phyloP scores from a whole-genome alignment of 2,888 invertebrate genomes.

The Caenorhabditis angaria region DNA sequence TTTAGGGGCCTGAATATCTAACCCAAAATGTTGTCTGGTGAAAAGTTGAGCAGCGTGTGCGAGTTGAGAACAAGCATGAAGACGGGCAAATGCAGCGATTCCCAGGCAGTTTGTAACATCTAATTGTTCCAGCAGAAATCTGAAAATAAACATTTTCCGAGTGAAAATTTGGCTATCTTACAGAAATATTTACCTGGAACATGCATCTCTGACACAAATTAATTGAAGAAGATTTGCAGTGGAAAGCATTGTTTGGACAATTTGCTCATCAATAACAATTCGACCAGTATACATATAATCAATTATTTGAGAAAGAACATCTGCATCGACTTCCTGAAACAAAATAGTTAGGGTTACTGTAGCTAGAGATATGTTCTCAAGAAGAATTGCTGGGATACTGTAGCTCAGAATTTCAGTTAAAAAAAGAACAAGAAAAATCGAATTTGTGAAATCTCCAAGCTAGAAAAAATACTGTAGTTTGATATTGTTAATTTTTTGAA shows the following conservation, averaged over 20 bases:
- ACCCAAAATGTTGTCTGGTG: constrained; percentile 94
- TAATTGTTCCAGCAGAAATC: constrained; percentile 95
- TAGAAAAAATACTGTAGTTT: no score
- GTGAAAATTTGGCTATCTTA: not conserved
- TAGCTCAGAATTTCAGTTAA: no score
- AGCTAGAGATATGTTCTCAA: not conserved
- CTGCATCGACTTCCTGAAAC: constrained; percentile 40
- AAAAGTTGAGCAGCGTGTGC: constrained; percentile 96
- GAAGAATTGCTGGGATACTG: not conserved
- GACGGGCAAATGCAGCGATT: constrained; percentile 96
- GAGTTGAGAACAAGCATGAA: constrained; percentile 94
- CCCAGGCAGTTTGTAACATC: constrained; percentile 98
- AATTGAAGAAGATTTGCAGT: constrained; percentile 38
- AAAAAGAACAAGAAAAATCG: no score
- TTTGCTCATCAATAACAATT: constrained; percentile 38
- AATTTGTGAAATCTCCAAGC: no score
- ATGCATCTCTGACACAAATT: constrained; percentile 36
- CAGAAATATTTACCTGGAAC: constrained; percentile 13
- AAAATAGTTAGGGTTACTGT: constrained; percentile 1
- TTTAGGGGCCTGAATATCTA: not conserved
- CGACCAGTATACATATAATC: constrained; percentile 50
- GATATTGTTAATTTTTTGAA: no score
- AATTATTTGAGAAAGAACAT: constrained; percentile 30
- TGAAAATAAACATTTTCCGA: constrained; percentile 81
- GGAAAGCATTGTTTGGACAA: constrained; percentile 37